Conservation (phyloP, 2,113 vertebrate species). For the Ceyx margarethae region DNA sequence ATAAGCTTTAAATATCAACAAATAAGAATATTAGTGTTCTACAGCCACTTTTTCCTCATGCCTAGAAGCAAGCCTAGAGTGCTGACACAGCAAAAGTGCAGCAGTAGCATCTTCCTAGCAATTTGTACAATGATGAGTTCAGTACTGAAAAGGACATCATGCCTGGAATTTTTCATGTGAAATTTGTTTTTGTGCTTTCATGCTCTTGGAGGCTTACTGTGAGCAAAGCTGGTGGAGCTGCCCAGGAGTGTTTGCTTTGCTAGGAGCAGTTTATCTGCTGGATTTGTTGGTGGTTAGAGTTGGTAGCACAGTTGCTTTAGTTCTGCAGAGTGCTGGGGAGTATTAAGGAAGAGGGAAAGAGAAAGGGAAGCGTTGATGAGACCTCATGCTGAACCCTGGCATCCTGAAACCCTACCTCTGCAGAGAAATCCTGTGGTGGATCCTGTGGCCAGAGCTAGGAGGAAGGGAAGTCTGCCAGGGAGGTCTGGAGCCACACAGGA, state of each 20-base stretch:
- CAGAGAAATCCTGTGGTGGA: neutral
- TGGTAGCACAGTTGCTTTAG: neutral
- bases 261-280: neutral
- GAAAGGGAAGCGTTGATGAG: neutral
- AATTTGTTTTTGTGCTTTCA: neutral
- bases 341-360: neutral
- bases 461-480: conserved; percentile 40
- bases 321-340: neutral
- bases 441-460: conserved; percentile 9
- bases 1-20: neutral
- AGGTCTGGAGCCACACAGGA: conserved; percentile 47
- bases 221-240: neutral
- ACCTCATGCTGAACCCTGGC: conserved; percentile 29
- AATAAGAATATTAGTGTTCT: neutral
- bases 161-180: neutral
- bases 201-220: neutral
- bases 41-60: neutral
- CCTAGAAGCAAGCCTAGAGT: neutral
- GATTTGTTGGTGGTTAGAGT: neutral
- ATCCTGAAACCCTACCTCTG: conserved; percentile 4
- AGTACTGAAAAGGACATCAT: neutral
- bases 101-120: neutral
- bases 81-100: neutral
- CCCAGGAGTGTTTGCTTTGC: neutral
- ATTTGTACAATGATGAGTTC: neutral